phyloP scores from a whole-genome alignment of 2,888 invertebrate genomes.

The Boloria euphrosyne region DNA sequence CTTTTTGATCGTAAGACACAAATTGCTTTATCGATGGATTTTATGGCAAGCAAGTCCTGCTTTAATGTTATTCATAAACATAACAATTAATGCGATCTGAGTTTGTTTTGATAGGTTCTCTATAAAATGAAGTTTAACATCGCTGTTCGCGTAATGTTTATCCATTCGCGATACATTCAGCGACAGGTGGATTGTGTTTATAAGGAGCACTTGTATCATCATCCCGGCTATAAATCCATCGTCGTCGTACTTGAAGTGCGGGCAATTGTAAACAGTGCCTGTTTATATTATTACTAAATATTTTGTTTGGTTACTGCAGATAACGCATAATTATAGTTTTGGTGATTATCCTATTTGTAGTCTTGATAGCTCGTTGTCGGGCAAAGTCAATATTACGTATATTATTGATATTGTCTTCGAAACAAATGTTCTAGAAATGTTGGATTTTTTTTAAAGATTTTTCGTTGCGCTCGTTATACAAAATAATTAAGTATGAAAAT shows the following conservation, averaged over 20 bases:
- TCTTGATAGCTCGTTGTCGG: background rate
- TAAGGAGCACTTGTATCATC: slow-evolving; percentile 46
- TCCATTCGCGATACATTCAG: slow-evolving; percentile 56
- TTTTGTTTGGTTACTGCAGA: slow-evolving; percentile 45
- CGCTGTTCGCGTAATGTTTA: slow-evolving; percentile 38
- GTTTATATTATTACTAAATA: slow-evolving; percentile 62
- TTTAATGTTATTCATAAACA: slow-evolving; percentile 47
- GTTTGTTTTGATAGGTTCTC: slow-evolving; percentile 49
- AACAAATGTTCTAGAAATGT: background rate
- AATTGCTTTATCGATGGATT: background rate
- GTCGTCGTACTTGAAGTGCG: slow-evolving; percentile 50
- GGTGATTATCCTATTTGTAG: slow-evolving; percentile 32
- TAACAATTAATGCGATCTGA: slow-evolving; percentile 45
- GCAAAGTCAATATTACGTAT: background rate
- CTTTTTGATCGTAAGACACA: background rate
- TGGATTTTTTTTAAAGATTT: background rate
- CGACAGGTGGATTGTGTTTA: slow-evolving; percentile 62
- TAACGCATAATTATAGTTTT: slow-evolving; percentile 37
- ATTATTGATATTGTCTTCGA: background rate
- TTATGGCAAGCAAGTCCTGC: slow-evolving; percentile 21
- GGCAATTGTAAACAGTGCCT: slow-evolving; percentile 55
- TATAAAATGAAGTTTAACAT: slow-evolving; percentile 45
- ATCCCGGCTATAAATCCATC: slow-evolving; percentile 59
- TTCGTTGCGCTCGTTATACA: slow-evolving; percentile 2
- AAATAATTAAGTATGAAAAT: slow-evolving; percentile 29